Evolutionary conservation across 2,113 vertebrate genomes (phyloP).

Genomic region (Ovis aries): ARS-UI_Ramb_v3.0 NC_056075.1:43694501-43695000

Average conservation of each 20-base stretch:
- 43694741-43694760: background rate
- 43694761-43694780: background rate
- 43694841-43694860: too few relatives aligned
- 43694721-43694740: fast-evolving
- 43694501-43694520: too few relatives aligned
- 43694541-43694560: background rate
- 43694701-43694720: background rate
- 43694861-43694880: background rate
- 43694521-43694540: too few relatives aligned
- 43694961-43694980: background rate
- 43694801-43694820: background rate
- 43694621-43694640: background rate
- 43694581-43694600: fast-evolving
- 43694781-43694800: background rate
- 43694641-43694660: fast-evolving
- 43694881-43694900: background rate
- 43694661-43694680: background rate
- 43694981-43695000: background rate
- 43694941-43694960: background rate
- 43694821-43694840: background rate
- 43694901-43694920: background rate
- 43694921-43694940: background rate
- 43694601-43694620: background rate
- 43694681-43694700: background rate
- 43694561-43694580: background rate